Evolutionary conservation across 2,797 vertebrate genomes (phyloP), one percentile per base, ranked within the genome.

Genomic region (Pangasius macronema): DNA sequence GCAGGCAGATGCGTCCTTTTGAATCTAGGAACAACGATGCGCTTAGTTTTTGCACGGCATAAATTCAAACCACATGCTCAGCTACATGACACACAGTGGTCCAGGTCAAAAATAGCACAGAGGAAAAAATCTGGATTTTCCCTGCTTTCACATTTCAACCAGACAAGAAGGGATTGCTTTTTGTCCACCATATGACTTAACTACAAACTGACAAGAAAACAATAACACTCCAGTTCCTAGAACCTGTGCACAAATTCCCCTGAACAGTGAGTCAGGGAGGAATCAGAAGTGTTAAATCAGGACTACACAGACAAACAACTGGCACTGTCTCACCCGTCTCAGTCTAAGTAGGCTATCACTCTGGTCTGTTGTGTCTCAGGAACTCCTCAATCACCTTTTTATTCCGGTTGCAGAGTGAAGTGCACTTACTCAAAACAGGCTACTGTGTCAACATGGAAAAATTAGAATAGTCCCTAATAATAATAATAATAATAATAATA

Each of bases 31-130:
- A 89, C 85, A 86, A 87, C 88, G 91, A 89, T 86, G 89, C 89
- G 65, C 79, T 87, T 72, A 83, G 91, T 93, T 87, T 89, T 87
- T 86, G 87, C 87, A 86, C 83, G 61, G 87, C 86, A 90, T 89
- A 92, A 93, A 94, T 93, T 91, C 89, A 93, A 94, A 92, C 91
- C 94, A 94, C 93, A 93, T 93, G 93, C 90, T 90, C 88, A 73
- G 85, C 88, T 88, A 90, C 88, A 89, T 88, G 86, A 92, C 89
- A 91, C 90, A 90, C 76, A 89, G 88, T 79, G 67, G 89, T 86
- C 84, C 67, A 61, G 88, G 80, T 91, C 89, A 92, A 92, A 92
- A 93, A 94, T 92, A 94, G 92, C 92, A 89, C 63, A 87, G 79
- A 79, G 59, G 33, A 85, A 89, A 88, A 89, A 67, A 89, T 83